phyloP scores from a whole-genome alignment of 1,140 invertebrate genomes.

The Protaetia brevitarsis region DNA sequence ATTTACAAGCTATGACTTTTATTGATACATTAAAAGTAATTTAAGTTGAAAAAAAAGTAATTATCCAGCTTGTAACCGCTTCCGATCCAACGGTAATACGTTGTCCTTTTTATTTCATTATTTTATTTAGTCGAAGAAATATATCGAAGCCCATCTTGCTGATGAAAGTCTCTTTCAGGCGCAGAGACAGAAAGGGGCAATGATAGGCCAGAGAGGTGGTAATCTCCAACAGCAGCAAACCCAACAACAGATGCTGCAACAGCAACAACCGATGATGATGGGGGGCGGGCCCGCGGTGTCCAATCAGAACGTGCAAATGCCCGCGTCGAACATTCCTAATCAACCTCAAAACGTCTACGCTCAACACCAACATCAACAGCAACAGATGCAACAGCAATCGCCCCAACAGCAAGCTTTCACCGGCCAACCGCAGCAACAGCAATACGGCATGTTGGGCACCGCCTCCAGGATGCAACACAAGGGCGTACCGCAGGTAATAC shows the following conservation, averaged over 20 bases:
- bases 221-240: constrained; percentile 32
- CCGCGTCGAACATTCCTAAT: constrained; percentile 17
- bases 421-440: constrained; percentile 30
- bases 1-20: too few relatives aligned
- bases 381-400: constrained; percentile 29
- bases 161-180: background rate
- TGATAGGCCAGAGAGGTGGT: constrained; percentile 49
- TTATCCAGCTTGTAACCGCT: too few relatives aligned
- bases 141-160: background rate
- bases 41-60: too few relatives aligned
- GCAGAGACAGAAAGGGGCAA: constrained; percentile 41
- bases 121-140: background rate
- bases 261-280: background rate
- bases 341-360: constrained; percentile 17
- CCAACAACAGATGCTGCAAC: constrained; percentile 11
- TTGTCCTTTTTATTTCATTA: background rate
- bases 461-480: constrained; percentile 41
- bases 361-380: constrained; percentile 30
- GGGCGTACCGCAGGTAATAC: constrained; percentile 60
- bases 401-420: constrained; percentile 29
- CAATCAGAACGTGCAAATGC: constrained; percentile 29
- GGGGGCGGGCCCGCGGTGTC: too few relatives aligned
- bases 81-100: background rate
- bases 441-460: constrained; percentile 23
- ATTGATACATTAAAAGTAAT: too few relatives aligned